Evolutionary conservation across 2,888 invertebrate species (phyloP).

Genomic region (Pammene aurita): DNA sequence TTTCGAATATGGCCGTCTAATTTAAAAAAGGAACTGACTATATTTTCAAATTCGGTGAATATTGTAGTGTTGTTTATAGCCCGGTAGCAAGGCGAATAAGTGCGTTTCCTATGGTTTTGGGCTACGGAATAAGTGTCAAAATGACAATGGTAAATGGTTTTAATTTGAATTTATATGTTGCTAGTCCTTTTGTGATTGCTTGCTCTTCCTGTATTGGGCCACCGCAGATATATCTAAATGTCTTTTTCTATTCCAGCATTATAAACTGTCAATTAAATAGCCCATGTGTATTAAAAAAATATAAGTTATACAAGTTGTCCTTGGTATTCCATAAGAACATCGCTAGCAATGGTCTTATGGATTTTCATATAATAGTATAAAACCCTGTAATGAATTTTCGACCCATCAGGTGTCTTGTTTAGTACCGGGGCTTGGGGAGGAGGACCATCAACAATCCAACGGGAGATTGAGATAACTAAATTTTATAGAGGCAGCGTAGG

Average conservation of each 20-base stretch:
- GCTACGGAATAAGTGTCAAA: conserved; percentile 31
- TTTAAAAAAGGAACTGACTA: conserved; percentile 38
- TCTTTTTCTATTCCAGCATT: background rate
- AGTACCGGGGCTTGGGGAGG: no score
- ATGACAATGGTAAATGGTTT: conserved; percentile 35
- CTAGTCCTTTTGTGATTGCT: conserved; percentile 1
- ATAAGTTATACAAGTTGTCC: no score
- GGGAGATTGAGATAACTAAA: no score
- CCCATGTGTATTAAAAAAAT: no score
- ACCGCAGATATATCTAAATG: background rate
- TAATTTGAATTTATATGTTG: conserved; percentile 31
- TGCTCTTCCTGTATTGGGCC: conserved; percentile 9
- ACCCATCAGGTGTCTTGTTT: no score
- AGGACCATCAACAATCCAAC: no score
- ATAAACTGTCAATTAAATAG: no score
- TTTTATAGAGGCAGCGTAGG: no score
- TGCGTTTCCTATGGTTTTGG: conserved; percentile 23
- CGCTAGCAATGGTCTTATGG: no score
- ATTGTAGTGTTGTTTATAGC: conserved; percentile 37
- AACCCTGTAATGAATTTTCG: no score
- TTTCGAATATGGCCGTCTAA: conserved; percentile 39
- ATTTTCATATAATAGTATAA: no score
- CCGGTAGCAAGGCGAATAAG: conserved; percentile 37
- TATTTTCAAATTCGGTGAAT: conserved; percentile 37
- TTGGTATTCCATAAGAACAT: no score